phyloP scores from a whole-genome alignment of 2,888 invertebrate species.

The Geotrupes spiniger region DNA sequence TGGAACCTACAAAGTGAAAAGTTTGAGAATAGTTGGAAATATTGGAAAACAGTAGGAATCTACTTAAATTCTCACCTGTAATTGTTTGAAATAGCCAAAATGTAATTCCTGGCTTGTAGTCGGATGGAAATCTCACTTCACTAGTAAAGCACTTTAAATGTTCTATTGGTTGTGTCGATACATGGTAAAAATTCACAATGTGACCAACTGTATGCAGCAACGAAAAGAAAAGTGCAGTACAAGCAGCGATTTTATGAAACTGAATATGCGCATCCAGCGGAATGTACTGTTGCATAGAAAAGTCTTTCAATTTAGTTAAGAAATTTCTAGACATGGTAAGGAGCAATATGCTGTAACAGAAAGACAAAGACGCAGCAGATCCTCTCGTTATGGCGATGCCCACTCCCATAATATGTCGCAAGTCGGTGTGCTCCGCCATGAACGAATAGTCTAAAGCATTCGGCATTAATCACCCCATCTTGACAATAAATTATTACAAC shows the following conservation, averaged over 20 bases:
- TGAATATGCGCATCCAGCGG: constrained; percentile 94
- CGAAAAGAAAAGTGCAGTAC: constrained; percentile 91
- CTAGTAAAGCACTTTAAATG: constrained; percentile 89
- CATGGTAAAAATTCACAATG: constrained; percentile 96
- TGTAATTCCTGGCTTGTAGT: constrained; percentile 89
- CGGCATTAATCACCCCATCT: too few relatives aligned
- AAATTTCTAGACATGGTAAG: constrained; percentile 92
- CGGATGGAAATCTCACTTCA: constrained; percentile 91
- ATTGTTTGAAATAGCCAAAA: constrained; percentile 96
- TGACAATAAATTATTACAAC: too few relatives aligned
- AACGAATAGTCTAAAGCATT: constrained; percentile 89
- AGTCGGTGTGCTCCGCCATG: constrained; percentile 92
- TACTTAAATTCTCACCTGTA: constrained; percentile 67
- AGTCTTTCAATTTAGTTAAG: constrained; percentile 89
- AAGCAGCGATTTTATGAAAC: constrained; percentile 95
- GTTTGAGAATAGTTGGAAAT: not conserved
- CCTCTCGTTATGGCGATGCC: constrained; percentile 94
- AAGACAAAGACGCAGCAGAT: constrained; percentile 90
- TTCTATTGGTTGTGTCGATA: constrained; percentile 92
- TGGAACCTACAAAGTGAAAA: constrained; percentile 62
- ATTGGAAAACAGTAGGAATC: not conserved
- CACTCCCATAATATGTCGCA: constrained; percentile 95
- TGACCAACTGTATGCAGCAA: constrained; percentile 91
- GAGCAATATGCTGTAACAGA: constrained; percentile 87
- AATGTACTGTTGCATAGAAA: constrained; percentile 90